Conservation (phyloP, 2,113 vertebrate genomes). For the Plecturocebus donacophilus region DNA sequence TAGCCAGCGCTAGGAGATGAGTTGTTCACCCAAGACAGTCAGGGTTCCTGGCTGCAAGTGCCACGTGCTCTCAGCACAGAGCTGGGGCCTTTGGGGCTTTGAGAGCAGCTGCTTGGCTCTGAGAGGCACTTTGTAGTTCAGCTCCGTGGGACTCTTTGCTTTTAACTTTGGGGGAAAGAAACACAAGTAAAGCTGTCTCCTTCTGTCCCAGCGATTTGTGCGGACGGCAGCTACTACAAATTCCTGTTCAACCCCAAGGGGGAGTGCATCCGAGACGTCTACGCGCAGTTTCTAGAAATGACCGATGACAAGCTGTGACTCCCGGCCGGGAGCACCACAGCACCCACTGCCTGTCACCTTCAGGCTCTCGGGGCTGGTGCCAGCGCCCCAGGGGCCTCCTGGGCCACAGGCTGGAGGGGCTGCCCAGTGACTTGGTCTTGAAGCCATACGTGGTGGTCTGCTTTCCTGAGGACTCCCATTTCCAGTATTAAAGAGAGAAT, state of each 20-base stretch:
- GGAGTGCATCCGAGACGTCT: slow-evolving; percentile 97
- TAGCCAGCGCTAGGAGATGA: too few relatives aligned
- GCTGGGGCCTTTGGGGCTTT: background rate
- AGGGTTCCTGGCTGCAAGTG: background rate
- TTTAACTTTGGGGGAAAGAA: too few relatives aligned
- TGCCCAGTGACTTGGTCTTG: background rate
- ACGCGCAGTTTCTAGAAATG: slow-evolving; percentile 99
- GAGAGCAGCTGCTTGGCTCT: background rate
- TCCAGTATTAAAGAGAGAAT: slow-evolving; percentile 24
- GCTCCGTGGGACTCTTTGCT: background rate
- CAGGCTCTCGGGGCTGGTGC: background rate
- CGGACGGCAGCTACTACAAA: slow-evolving; percentile 99
- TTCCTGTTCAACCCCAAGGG: slow-evolving; percentile 99
- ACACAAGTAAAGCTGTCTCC: background rate
- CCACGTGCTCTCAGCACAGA: fast-evolving
- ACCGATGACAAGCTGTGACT: slow-evolving; percentile 97
- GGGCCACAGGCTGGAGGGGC: slow-evolving; percentile 67
- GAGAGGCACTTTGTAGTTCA: fast-evolving
- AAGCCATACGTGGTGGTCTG: slow-evolving; percentile 26
- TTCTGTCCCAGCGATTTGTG: slow-evolving; percentile 92
- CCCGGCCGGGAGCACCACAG: background rate
- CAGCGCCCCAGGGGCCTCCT: slow-evolving; percentile 39
- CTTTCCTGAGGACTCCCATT: slow-evolving; percentile 29
- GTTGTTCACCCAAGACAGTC: background rate
- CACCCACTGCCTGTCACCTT: background rate